These are phyloP conservation scores for Cardinalis cardinalis DNA, from an alignment of 2,113 vertebrate genomes.

Conservation along the genomic window DNA sequence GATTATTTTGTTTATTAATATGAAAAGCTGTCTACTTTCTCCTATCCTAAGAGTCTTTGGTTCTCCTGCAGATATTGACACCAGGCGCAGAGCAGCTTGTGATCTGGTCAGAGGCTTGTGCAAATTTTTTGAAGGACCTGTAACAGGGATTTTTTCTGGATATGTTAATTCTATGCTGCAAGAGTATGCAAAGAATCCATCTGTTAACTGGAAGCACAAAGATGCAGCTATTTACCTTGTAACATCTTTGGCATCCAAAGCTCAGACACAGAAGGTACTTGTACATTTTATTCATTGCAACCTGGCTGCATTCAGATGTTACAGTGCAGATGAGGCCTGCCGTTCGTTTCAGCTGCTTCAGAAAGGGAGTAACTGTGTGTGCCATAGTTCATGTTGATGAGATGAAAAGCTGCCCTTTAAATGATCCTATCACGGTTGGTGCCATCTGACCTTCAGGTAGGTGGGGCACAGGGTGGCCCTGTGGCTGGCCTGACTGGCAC, in stretches of 20 bases:
- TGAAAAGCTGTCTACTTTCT: not conserved
- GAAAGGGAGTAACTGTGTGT: not conserved
- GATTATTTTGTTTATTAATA: not conserved
- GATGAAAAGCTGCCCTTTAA: not conserved
- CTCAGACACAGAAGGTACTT: conserved; percentile 95
- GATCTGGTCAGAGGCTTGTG: conserved; percentile 95
- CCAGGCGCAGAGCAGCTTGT: conserved; percentile 93
- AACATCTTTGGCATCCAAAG: conserved; percentile 96
- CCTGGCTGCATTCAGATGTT: not conserved
- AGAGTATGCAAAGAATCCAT: conserved; percentile 92
- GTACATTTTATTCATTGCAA: not conserved
- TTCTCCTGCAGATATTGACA: conserved; percentile 88
- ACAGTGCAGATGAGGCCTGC: not conserved
- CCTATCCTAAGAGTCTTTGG: not conserved
- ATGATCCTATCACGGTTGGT: not conserved
- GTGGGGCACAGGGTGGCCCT: not conserved
- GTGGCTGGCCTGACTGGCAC: not conserved
- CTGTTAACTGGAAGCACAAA: conserved; percentile 97
- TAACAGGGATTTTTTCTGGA: conserved; percentile 96
- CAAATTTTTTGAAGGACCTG: conserved; percentile 95
- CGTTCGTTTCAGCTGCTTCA: not conserved
- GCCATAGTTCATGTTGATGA: not conserved
- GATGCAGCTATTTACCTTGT: conserved; percentile 97
- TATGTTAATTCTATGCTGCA: conserved; percentile 96
- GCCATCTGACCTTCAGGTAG: not conserved